Evolutionary conservation across 2,113 vertebrate genomes (phyloP).

Genomic region (Ranitomeya imitator): DNA sequence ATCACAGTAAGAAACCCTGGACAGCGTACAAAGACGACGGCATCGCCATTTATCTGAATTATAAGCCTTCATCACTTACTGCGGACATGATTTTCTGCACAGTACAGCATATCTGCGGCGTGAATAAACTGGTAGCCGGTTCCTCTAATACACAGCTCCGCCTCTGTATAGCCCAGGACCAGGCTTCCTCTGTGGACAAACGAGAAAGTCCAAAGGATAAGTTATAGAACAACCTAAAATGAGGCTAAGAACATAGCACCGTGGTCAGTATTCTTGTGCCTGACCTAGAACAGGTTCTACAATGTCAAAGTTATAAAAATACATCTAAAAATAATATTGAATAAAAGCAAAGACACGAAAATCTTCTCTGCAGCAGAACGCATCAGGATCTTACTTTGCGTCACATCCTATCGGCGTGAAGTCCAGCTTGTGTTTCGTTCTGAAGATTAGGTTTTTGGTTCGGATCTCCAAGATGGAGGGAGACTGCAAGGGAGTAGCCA

Average conservation of each 20-base stretch:
- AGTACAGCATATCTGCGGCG: conserved; percentile 86
- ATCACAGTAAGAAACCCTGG: no score
- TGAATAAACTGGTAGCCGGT: conserved; percentile 87
- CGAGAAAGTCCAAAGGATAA: conserved; percentile 1
- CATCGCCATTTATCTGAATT: no score
- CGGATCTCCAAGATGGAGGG: conserved; percentile 85
- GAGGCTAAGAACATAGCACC: not conserved
- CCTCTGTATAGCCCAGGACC: conserved; percentile 83
- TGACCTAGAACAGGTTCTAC: not conserved
- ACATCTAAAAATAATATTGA: not conserved
- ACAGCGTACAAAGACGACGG: no score
- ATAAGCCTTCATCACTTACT: conserved; percentile 73
- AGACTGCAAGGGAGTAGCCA: conserved; percentile 81
- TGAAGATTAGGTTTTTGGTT: conserved; percentile 85
- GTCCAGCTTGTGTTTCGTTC: conserved; percentile 86
- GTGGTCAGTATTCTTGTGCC: not conserved
- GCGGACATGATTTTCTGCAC: conserved; percentile 82
- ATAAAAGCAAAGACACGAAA: not conserved
- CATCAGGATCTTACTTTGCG: conserved; percentile 74
- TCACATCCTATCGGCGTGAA: conserved; percentile 83
- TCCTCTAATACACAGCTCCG: conserved; percentile 78
- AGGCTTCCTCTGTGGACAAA: conserved; percentile 76
- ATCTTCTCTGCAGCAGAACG: not conserved
- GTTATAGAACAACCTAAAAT: not conserved
- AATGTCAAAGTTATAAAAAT: not conserved